Percentiles rank a stretch among this genome's conserved stretches.
Conservation (phyloP, 2,113 vertebrate genomes). For the Poecile atricapillus region DNA sequence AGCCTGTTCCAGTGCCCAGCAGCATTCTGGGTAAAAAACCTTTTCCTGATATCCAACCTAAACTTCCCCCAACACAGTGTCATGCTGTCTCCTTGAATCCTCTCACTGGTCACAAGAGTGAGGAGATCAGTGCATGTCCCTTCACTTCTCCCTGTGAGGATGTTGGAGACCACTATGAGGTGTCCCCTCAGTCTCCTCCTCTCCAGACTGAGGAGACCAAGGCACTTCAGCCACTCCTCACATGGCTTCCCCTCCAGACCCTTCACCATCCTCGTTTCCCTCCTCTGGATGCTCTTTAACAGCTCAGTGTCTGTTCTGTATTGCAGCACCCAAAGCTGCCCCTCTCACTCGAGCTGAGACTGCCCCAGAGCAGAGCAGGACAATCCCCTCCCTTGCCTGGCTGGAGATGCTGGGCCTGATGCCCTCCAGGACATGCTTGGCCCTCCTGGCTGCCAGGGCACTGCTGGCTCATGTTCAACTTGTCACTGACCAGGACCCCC, state of each 20-base stretch:
- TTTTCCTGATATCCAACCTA: neutral
- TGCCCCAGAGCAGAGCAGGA: fast-evolving
- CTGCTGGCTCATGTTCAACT: neutral
- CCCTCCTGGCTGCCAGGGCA: neutral
- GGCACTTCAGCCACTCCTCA: fast-evolving
- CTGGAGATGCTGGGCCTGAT: fast-evolving
- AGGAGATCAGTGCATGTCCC: neutral
- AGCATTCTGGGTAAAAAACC: neutral
- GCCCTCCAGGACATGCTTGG: fast-evolving
- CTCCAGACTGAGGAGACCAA: neutral
- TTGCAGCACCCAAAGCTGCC: neutral
- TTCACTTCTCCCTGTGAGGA: fast-evolving
- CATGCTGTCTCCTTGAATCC: neutral
- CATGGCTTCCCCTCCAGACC: fast-evolving
- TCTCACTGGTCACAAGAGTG: neutral
- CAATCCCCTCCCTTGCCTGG: fast-evolving
- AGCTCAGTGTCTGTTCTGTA: fast-evolving
- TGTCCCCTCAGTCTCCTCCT: neutral
- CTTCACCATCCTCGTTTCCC: fast-evolving
- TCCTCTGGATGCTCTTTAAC: neutral
- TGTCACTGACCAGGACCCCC: fast-evolving
- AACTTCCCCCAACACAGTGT: neutral
- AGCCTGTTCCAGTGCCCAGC: neutral
- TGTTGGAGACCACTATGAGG: fast-evolving
- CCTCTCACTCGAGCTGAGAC: fast-evolving